Conservation (phyloP, 2,113 vertebrate species). For the Abramis brama region DNA sequence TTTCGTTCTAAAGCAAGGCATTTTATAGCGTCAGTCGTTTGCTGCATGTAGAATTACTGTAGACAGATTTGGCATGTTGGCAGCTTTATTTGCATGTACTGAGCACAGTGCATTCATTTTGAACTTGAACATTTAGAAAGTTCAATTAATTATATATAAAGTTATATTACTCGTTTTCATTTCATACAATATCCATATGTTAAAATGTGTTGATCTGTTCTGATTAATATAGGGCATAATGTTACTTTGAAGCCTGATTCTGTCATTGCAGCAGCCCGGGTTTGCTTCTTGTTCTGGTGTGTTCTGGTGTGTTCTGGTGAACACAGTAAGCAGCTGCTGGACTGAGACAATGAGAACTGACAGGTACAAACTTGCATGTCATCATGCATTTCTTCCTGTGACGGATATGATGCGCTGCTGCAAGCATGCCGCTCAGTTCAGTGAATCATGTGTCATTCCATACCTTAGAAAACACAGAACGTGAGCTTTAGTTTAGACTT, state of each 20-base stretch:
- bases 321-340: background rate
- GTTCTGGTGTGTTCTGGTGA: too few species aligned
- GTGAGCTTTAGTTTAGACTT: background rate
- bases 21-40: background rate
- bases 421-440: background rate
- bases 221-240: background rate
- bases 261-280: too few species aligned
- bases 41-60: background rate
- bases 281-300: too few species aligned
- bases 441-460: constrained; percentile 26
- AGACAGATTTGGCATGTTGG: background rate
- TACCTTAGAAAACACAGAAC: background rate
- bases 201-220: background rate
- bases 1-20: background rate
- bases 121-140: background rate
- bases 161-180: background rate
- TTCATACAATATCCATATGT: background rate
- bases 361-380: constrained; percentile 50
- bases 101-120: background rate
- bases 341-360: constrained; percentile 52
- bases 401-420: constrained; percentile 6
- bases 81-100: constrained; percentile 43
- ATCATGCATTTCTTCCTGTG: constrained; percentile 8
- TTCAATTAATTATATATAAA: background rate
- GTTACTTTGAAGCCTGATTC: too few species aligned